Evolutionary conservation across 2,113 vertebrate species (phyloP), one percentile per base, ranked within the genome.

Genomic region (Xerus inauris): DNA sequence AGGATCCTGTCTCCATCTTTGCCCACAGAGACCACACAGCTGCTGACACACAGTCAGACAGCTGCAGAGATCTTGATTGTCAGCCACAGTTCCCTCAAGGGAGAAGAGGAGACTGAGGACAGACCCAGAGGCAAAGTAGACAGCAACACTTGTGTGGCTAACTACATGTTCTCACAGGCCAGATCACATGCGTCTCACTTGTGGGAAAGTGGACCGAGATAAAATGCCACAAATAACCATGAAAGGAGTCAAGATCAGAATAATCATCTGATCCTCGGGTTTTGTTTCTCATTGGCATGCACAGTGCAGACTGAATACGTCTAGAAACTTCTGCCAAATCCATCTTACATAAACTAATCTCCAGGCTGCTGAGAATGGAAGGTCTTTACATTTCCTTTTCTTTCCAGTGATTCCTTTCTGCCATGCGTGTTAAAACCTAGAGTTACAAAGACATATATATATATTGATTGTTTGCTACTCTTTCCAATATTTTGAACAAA

Each of bases 141-240:
- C 47, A 45, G 47, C 45, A 32, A 51, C 57, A 32, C 32, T 83
- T 9, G 6, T 10, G 24, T 32, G 32, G 54, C 22, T 73, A 72
- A 88, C 71, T 57, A 7, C 26, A 49, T 22, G 14, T 89, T 96
- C 77, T 75, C 65, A 85, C 0, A 1, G 90, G 38, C 38, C 45
- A 19, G 45, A 42, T 87, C 87, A 57, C 69, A 11, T 45, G 42
- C 3, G 5, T 57, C 42, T 95, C 82, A 65, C 75, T 95, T 24
- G 4, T 75, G 79, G 85, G 97, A 95, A 94, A 75, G 57, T 13
- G 30, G 35, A 75, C 82, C 3, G 42, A 86, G 79, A 84, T n/a
- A 85, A 95, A 96, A 97, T 62, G 57, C 30, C 85, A 82, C 82
- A 83, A 94, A 95, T 47, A 88, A 32, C 88, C 75, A 8, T 83